Percentiles rank a stretch among this genome's conserved stretches.
phyloP scores from a whole-genome alignment of 2,888 invertebrate genomes.

The Entomobrya multifasciata region DNA sequence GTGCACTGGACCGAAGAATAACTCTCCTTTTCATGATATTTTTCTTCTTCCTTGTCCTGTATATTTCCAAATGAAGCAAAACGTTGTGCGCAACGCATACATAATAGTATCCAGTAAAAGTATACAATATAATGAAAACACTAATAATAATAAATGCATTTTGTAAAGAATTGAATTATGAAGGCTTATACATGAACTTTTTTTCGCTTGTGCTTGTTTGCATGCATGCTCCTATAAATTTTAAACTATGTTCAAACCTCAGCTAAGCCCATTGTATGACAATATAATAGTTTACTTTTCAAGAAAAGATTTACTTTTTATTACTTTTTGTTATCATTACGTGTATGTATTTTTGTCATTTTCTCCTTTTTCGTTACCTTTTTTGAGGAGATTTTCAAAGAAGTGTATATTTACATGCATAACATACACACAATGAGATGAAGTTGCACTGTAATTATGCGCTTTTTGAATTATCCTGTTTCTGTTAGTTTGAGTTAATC shows the following conservation, averaged over 20 bases:
- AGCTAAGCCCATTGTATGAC: conserved; percentile 52
- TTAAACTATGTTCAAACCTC: conserved; percentile 49
- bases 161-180: conserved; percentile 35
- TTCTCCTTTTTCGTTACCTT: conserved; percentile 20
- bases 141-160: conserved; percentile 51
- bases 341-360: conserved; percentile 12
- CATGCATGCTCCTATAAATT: conserved; percentile 45
- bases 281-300: conserved; percentile 53
- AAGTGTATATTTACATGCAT: too few relatives aligned
- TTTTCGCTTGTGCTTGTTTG: not conserved
- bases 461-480: conserved; percentile 36
- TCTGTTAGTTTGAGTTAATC: conserved; percentile 28
- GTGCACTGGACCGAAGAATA: conserved; percentile 69
- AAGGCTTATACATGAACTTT: not conserved
- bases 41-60: not conserved
- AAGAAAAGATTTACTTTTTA: conserved; percentile 50
- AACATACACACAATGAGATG: not conserved
- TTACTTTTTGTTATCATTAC: conserved; percentile 38
- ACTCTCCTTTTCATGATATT: conserved; percentile 57
- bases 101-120: not conserved
- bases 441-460: conserved; percentile 37
- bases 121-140: not conserved
- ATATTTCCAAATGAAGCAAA: conserved; percentile 42
- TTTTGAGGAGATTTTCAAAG: conserved; percentile 9
- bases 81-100: not conserved